A percentile compares a stretch with the other conserved stretches of the same genome.
Conservation (phyloP, 2,113 vertebrate species). For the Meles meles region DNA sequence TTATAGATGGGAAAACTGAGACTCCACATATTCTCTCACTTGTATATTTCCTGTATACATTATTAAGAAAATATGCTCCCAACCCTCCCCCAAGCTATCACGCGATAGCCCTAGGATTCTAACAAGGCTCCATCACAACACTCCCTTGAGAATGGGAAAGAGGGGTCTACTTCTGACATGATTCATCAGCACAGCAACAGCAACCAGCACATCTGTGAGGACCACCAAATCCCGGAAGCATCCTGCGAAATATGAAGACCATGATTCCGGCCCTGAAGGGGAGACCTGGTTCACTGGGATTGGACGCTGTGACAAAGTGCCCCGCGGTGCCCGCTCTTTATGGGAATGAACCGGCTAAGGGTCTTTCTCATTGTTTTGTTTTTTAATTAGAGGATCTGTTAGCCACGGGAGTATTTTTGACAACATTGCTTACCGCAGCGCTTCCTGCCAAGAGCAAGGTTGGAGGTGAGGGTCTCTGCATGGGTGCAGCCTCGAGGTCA, state of each 20-base stretch:
- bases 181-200: background rate
- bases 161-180: background rate
- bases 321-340: background rate
- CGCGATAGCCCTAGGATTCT: background rate
- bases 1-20: background rate
- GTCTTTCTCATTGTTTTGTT: conserved; percentile 34
- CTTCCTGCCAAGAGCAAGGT: conserved; percentile 66
- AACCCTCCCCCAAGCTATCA: background rate
- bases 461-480: conserved; percentile 56
- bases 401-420: conserved; percentile 67
- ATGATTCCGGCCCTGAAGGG: background rate
- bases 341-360: background rate
- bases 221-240: background rate
- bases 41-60: background rate
- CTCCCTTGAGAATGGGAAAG: background rate
- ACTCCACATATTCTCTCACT: background rate
- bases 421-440: background rate
- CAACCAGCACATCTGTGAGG: background rate
- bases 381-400: conserved; percentile 56
- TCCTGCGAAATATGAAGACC: background rate
- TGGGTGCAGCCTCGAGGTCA: conserved; percentile 54
- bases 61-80: background rate
- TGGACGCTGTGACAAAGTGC: background rate
- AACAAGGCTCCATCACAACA: background rate
- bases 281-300: conserved; percentile 30